Base-by-base conservation (phyloP, 2,888 invertebrate genomes). In the Dorcus hopei region DNA sequence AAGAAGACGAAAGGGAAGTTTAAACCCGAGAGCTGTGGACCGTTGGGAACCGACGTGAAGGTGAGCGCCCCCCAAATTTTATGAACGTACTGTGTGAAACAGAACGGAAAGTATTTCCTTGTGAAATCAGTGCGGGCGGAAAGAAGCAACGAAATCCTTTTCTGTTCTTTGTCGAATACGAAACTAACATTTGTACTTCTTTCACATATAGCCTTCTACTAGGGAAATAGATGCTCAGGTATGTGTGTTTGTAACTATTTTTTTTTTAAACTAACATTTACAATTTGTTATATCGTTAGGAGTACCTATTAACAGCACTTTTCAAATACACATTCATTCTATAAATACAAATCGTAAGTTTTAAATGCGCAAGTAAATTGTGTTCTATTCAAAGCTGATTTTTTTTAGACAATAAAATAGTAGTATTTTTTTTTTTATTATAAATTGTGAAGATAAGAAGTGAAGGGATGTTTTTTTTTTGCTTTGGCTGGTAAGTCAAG, bases 211-310 rank as follows among this genome's bases (percentile, higher is more conserved):
- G 74, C 73, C 70, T 60, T 68, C 70, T 66, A 65, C 69, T 64
- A 72, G 68, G 63, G 75, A 76, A 68, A 74, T 74, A 79, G 87
- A 87, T 80, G 85, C 83, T 71, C 85, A 87, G 87, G 87, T 87
- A 86, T 83, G 72, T 58, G 62, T 56, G 54, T 59, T 49, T 59
- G 49, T 56, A 41, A 58, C 39, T 55, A 57, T 57, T 60, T 60
- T 42, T 52, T 53, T 57, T 52, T 41, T 19, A 19, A 16, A 52
- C 48, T 53, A 58, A 48, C 40, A 42, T 57, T 14, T 14, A 14
- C 14, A 57, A 58, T 45, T 45, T 45, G 26, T 33, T 33, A 33
- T 6, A 33, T 6, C 7, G 26, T 33, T 33, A 33, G 26, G 26
- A 7, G 26, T 33, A 33, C 26, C 26, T 33, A 33, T 33, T 33